Conservation (phyloP, 2,113 vertebrate species). For the Buteo buteo region DNA sequence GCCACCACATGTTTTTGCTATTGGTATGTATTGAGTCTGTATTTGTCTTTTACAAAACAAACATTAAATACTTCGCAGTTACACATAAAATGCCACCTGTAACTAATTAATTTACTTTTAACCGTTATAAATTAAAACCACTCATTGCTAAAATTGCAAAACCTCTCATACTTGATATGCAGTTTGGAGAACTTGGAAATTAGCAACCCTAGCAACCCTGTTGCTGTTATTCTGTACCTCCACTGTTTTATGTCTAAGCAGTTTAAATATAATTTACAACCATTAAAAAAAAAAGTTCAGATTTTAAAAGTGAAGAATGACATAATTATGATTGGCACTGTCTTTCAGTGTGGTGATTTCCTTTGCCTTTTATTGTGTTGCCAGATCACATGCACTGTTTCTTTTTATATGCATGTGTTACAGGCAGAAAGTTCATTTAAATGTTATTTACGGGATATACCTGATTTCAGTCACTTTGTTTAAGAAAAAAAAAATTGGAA, state of each 20-base stretch:
- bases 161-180: background rate
- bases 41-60: background rate
- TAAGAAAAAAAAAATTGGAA: background rate
- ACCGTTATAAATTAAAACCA: background rate
- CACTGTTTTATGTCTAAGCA: background rate
- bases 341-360: background rate
- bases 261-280: background rate
- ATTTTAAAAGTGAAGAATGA: background rate
- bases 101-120: background rate
- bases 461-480: background rate
- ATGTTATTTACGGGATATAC: background rate
- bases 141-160: background rate
- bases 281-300: background rate
- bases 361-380: background rate
- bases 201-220: background rate
- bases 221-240: background rate
- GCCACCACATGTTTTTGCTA: constrained; percentile 94
- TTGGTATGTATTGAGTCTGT: constrained; percentile 77
- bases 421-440: background rate
- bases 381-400: background rate
- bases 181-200: background rate
- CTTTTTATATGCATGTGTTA: background rate
- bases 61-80: background rate
- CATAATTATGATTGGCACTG: background rate
- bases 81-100: background rate